Evolutionary conservation across 2,888 invertebrate species (phyloP).

Genomic region (Gryllus longicercus): DNA sequence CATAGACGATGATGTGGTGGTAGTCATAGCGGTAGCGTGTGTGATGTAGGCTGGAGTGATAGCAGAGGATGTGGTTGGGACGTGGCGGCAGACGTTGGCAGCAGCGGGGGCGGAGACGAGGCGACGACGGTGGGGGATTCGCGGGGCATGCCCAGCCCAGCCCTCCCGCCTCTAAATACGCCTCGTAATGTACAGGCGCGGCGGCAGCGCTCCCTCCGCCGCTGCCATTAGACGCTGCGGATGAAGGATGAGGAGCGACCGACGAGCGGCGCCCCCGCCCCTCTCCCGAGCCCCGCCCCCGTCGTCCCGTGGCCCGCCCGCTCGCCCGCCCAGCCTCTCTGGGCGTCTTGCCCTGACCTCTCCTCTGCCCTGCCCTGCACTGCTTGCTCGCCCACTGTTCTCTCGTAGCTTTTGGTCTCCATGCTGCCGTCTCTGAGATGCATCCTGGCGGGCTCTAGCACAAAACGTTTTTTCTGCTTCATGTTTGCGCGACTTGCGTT

Average conservation of each 20-base stretch:
- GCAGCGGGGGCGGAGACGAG: neutral
- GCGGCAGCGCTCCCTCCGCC: neutral
- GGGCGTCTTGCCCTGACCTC: neutral
- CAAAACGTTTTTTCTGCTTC: too few species aligned
- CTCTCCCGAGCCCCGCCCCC: neutral
- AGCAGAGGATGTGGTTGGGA: neutral
- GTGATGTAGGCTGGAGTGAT: neutral
- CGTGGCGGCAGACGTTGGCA: neutral
- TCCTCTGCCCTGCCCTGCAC: neutral
- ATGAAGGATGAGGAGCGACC: neutral
- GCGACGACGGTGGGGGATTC: neutral
- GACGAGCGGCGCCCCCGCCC: neutral
- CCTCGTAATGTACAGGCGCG: constrained; percentile 4
- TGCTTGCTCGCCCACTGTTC: neutral
- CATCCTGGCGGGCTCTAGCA: too few species aligned
- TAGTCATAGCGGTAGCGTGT: neutral
- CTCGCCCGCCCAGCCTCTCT: neutral
- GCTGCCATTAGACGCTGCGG: neutral
- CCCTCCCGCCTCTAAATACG: neutral
- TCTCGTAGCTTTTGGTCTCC: too few species aligned
- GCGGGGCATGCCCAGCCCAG: neutral
- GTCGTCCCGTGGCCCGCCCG: neutral
- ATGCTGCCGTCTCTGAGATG: too few species aligned
- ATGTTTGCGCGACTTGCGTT: too few species aligned
- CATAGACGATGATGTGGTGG: neutral